Evolutionary conservation across 2,888 invertebrate species (phyloP).

Genomic region (Tholera decimalis): DNA sequence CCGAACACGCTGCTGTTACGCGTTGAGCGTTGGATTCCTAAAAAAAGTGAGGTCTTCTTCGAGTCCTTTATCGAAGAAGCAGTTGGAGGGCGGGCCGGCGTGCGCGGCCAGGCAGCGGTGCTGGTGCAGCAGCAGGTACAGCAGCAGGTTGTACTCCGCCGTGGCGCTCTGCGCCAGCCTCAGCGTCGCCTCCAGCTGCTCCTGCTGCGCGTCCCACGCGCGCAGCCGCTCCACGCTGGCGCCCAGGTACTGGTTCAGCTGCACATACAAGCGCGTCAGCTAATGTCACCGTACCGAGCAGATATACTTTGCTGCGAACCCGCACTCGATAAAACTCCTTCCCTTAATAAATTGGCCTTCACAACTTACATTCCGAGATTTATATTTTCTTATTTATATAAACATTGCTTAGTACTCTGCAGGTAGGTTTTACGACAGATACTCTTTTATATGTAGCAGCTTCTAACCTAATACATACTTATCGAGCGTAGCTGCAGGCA

Average conservation of each 20-base stretch:
- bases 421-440: neutral
- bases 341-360: neutral
- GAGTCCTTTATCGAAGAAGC: conserved; percentile 72
- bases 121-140: conserved; percentile 80
- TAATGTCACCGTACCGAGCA: too few species aligned
- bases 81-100: conserved; percentile 65
- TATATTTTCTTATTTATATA: neutral
- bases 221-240: conserved; percentile 78
- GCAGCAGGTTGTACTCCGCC: conserved; percentile 83
- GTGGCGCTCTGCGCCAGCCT: conserved; percentile 80
- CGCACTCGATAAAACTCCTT: neutral
- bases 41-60: conserved; percentile 69
- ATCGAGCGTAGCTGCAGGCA: neutral
- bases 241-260: conserved; percentile 75
- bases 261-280: conserved; percentile 41
- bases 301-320: too few species aligned
- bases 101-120: conserved; percentile 71
- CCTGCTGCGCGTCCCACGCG: conserved; percentile 79
- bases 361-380: neutral
- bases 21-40: conserved; percentile 63
- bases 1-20: conserved; percentile 41
- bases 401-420: neutral
- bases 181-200: conserved; percentile 79
- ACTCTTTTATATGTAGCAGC: neutral
- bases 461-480: neutral